Base-by-base conservation (phyloP, 2,113 vertebrate genomes). In the Lycaon pictus region DNA sequence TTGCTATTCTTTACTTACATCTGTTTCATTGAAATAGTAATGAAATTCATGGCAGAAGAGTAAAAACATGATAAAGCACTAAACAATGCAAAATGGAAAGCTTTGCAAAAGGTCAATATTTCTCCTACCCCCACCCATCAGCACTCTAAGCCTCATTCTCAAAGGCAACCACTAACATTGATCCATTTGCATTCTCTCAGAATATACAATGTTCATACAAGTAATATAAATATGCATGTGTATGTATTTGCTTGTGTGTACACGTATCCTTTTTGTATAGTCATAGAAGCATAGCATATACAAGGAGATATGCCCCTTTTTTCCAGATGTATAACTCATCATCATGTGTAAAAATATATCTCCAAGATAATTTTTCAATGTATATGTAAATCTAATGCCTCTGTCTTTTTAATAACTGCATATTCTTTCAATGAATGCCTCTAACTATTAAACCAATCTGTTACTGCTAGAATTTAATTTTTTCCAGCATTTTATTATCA, bases 21-120 rank as follows among this genome's bases (percentile, higher is more conserved):
- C 67, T 83, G n/a, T 63, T 94, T 95, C 32, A 93, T 7, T 97
- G 74, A 84, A 97, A 89, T 13, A 83, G 9, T 87, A 62, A 84
- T 87, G 15, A 90, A 88, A 43, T 53, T 1, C 11, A 48, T 79
- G 35, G 6, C 17, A 37, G 89, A 93, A 92, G 65, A 23, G 0
- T 53, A 13, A 80, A 90, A 62, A 71, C 43, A 58, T 22, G 17
- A 80, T 55, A 93, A 56, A 62, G 13, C 29, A 48, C 32, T 51
- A 81, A 91, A 86, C 4, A 93, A 53, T 43, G 53, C 43, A 85
- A 91, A 83, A 27, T 1, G 3, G 11, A 87, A 92, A 48, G 32
- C 32, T 43, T 43, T 88, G 4, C 3, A 13, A 58, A 84, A 88
- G 5, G 15, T 94, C 67, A 95, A 1, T 76, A 22, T 80, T 29